Conservation (phyloP, 1,140 invertebrate species). For the Oryctes rhinoceros region DNA sequence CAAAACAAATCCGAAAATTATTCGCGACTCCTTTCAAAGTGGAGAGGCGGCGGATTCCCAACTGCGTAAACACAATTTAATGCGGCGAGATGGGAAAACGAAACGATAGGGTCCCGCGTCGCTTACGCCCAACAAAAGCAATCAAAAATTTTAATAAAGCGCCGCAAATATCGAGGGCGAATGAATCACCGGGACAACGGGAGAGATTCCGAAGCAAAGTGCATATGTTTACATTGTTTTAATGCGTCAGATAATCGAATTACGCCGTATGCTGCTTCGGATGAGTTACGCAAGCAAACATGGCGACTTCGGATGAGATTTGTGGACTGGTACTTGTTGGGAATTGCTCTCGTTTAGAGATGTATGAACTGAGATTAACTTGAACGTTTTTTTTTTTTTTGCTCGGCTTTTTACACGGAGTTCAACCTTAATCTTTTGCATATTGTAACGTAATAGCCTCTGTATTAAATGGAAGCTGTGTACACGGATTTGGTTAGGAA, state of each 20-base stretch:
- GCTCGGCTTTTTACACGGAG: not conserved
- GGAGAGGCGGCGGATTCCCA: not conserved
- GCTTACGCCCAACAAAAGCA: conserved; percentile 5
- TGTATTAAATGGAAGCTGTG: not conserved
- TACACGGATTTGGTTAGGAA: not conserved
- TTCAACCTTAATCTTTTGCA: not conserved
- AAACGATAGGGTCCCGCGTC: conserved; percentile 10
- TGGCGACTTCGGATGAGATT: not conserved
- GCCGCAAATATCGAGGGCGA: conserved; percentile 19
- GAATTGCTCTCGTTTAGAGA: not conserved
- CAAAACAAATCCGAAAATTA: conserved; percentile 8
- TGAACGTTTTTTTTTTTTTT: not conserved
- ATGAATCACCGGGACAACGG: conserved; percentile 18
- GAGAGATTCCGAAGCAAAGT: conserved; percentile 6
- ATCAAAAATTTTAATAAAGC: conserved; percentile 38
- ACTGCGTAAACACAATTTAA: conserved; percentile 15
- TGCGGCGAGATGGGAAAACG: conserved; percentile 9
- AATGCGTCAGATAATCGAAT: conserved; percentile 32
- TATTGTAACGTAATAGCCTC: not conserved
- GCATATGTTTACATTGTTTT: conserved; percentile 37
- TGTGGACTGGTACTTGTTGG: not conserved
- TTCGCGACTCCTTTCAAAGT: not conserved
- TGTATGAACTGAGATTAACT: not conserved
- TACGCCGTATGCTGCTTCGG: conserved; percentile 1
- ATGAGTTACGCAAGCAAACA: not conserved